Evolutionary conservation across 92 coral and sea anemone genomes (phyloP).

Genomic region (Parazoanthus atlanticus): DNA sequence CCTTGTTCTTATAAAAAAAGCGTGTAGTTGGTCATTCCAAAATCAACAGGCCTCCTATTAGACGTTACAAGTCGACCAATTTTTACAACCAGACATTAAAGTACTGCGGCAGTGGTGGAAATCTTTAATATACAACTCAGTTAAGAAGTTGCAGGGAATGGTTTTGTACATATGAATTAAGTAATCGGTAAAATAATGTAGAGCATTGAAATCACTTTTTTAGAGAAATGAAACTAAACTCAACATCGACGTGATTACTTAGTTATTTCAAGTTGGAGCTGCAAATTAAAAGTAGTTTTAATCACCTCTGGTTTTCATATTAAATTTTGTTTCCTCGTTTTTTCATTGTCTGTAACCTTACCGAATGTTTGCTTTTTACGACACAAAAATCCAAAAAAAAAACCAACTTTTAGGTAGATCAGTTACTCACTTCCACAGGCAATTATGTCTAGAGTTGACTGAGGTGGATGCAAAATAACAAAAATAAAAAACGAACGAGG

Average conservation of each 20-base stretch:
- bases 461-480: no score
- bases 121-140: not conserved
- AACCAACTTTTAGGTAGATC: no score
- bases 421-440: no score
- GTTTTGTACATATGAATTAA: not conserved
- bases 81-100: not conserved
- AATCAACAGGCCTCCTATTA: not conserved
- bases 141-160: not conserved
- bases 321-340: no score
- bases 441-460: no score
- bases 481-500: no score
- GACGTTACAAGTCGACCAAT: not conserved
- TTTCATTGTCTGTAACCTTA: no score
- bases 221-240: not conserved
- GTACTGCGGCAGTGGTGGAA: not conserved
- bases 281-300: no score
- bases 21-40: not conserved
- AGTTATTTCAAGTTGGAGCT: not conserved
- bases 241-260: not conserved
- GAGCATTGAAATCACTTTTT: not conserved
- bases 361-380: no score
- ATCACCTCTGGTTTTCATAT: no score
- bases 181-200: not conserved
- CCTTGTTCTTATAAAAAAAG: not conserved
- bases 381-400: no score